These are phyloP conservation scores for Oligia latruncula DNA, from an alignment of 2,888 invertebrate genomes.

Conservation along the genomic window DNA sequence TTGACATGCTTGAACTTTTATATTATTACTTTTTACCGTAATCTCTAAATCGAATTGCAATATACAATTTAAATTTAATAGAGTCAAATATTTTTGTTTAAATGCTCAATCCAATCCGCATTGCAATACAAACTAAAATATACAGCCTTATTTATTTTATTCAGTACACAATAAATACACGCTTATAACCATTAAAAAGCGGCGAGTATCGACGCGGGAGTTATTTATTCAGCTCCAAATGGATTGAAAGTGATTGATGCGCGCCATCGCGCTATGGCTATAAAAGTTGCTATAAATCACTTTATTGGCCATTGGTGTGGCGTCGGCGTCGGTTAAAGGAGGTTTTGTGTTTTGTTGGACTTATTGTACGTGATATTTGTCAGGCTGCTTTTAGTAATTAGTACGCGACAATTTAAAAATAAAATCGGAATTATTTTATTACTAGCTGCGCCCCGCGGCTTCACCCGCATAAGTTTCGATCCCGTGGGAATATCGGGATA, in stretches of 20 bases:
- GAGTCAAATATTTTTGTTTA: neutral
- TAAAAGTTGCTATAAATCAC: constrained; percentile 66
- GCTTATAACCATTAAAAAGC: constrained; percentile 65
- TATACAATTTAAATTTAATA: neutral
- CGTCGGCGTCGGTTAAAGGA: constrained; percentile 25
- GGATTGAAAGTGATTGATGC: constrained; percentile 74
- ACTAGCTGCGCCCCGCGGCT: too few species aligned
- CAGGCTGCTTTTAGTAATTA: neutral
- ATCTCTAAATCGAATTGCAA: too few species aligned
- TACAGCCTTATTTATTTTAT: constrained; percentile 28
- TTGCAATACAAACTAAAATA: constrained; percentile 14
- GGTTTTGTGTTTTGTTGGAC: constrained; percentile 24
- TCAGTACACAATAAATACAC: constrained; percentile 57
- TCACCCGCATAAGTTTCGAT: too few species aligned
- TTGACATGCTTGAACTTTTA: too few species aligned
- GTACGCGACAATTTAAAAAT: neutral
- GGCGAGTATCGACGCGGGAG: constrained; percentile 63
- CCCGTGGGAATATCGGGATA: too few species aligned
- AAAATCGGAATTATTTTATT: neutral
- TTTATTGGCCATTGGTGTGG: constrained; percentile 48
- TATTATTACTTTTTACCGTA: neutral
- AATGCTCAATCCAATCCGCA: neutral
- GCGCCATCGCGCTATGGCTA: constrained; percentile 39
- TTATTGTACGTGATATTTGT: neutral
- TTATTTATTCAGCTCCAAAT: constrained; percentile 72